Evolutionary conservation across 2,888 invertebrate genomes (phyloP).

Genomic region (Macrosoma leucophasiata): DNA sequence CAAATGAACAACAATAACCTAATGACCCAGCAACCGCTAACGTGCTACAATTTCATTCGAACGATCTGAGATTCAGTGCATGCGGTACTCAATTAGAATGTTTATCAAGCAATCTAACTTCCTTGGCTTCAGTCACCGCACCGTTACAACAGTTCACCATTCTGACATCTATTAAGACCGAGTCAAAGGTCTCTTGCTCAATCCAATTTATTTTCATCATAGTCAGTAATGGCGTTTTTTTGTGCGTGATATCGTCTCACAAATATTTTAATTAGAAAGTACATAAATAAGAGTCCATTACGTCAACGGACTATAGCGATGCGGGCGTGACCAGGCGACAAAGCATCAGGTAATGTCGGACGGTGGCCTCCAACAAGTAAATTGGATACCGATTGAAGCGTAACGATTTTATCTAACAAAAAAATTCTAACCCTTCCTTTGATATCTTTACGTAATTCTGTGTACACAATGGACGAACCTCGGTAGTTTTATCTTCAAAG

Average conservation of each 20-base stretch:
- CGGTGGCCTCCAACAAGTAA: conserved; percentile 52
- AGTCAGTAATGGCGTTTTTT: conserved; percentile 39
- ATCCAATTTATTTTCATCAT: conserved; percentile 51
- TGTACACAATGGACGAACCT: conserved; percentile 47
- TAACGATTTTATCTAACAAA: conserved; percentile 60
- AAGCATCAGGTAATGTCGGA: conserved; percentile 48
- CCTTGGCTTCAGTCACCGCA: conserved; percentile 12
- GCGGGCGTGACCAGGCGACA: conserved; percentile 58
- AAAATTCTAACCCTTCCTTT: conserved; percentile 49
- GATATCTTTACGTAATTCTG: conserved; percentile 53
- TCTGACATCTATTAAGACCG: conserved; percentile 27
- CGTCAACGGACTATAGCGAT: conserved; percentile 41
- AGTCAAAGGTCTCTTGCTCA: conserved; percentile 32
- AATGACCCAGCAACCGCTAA: too few species aligned
- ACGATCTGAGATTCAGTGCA: too few species aligned
- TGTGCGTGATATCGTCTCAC: conserved; percentile 34
- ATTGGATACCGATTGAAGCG: conserved; percentile 64
- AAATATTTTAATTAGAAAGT: conserved; percentile 62
- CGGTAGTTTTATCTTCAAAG: conserved; percentile 25
- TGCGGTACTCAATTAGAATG: too few species aligned
- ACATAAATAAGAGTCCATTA: conserved; percentile 58
- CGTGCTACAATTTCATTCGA: too few species aligned
- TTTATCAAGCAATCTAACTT: too few species aligned
- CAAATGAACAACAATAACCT: too few species aligned
- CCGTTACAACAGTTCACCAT: conserved; percentile 25